phyloP scores from a whole-genome alignment of 2,888 invertebrate genomes.

The Agrotis exclamationis region DNA sequence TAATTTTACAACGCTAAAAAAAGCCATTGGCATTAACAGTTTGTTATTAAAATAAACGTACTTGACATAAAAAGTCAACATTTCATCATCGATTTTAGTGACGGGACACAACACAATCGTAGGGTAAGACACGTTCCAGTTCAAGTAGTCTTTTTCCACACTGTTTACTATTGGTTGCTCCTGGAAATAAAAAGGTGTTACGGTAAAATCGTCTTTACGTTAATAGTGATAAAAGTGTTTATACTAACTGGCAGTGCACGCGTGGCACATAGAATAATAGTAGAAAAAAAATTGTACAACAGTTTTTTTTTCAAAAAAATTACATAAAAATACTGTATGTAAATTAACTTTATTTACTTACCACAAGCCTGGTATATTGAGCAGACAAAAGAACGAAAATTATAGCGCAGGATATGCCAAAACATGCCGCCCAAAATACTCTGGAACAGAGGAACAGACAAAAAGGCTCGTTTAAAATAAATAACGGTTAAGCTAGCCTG shows the following conservation, averaged over 20 bases:
- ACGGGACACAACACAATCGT: slow-evolving; percentile 93
- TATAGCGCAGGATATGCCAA: slow-evolving; percentile 71
- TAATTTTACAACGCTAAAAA: too few relatives aligned
- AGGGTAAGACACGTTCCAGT: slow-evolving; percentile 94
- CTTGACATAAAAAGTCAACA: slow-evolving; percentile 73
- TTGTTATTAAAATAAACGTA: slow-evolving; percentile 62
- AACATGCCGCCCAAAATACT: slow-evolving; percentile 80
- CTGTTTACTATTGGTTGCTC: slow-evolving; percentile 93
- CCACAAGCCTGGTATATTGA: slow-evolving; percentile 80
- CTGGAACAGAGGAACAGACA: slow-evolving; percentile 66
- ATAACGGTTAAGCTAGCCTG: slow-evolving; percentile 20
- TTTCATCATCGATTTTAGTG: slow-evolving; percentile 88
- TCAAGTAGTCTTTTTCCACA: slow-evolving; percentile 93
- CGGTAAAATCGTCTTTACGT: not conserved
- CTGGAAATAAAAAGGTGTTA: slow-evolving; percentile 71
- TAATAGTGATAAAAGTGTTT: not conserved
- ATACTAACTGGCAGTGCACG: not conserved
- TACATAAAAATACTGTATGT: too few relatives aligned
- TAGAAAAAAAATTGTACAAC: too few relatives aligned
- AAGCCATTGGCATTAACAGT: too few relatives aligned
- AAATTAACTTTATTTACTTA: too few relatives aligned
- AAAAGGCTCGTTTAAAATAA: slow-evolving; percentile 4
- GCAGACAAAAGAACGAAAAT: slow-evolving; percentile 74
- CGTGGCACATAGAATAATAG: not conserved
- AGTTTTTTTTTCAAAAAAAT: too few relatives aligned